Base-by-base conservation (phyloP, 2,888 invertebrate genomes). In the Nematopogon swammerdamellus region DNA sequence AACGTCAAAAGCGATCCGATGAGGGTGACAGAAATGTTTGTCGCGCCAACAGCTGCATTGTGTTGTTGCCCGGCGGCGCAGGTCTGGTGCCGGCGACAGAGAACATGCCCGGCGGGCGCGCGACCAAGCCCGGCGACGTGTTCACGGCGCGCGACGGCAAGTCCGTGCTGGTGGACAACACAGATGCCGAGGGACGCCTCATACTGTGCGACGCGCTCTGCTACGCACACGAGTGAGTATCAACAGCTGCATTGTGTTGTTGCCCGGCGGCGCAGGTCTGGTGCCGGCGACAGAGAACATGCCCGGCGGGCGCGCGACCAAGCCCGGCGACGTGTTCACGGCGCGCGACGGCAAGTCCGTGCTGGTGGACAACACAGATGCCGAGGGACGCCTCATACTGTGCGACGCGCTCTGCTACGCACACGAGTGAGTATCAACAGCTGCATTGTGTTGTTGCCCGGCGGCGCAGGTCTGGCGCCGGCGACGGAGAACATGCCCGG, bases 351-450 rank as follows among this genome's bases (percentile, higher is more conserved):
- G 90, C 6, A 90, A 90, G 67, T 84, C 5, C 19, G 87, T 93
- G 47, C 84, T 85, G 63, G 81, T 92, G 44, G 83, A 91, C 59
- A 82, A 87, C 48, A 91, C 92, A 0, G 89, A 91, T 59, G 86
- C 88, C 20, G 92, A 91, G 54, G 93, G 92, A 0, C 79, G 91
- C n/a, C 75, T 94, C 6, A 82, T 89, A 11, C 72, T 94, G 58
- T 91, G 92, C 1, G 93, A 94, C 70, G 90, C 91, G 18, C 66
- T 94, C 48, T 83, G 86, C 45, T 91, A 92, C 67, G 89, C 91
- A 3, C 85, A 4, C 25, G 25, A 25, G 25, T 25, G 25, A 25
- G 25, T 25, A 4, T n/a, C n/a, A n/a, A n/a, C n/a, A n/a, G n/a
- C n/a, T n/a, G n/a, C n/a, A n/a, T n/a, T n/a, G n/a, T n/a, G n/a